Evolutionary conservation across 2,113 vertebrate genomes (phyloP).

Genomic region (Sterna hirundo): DNA sequence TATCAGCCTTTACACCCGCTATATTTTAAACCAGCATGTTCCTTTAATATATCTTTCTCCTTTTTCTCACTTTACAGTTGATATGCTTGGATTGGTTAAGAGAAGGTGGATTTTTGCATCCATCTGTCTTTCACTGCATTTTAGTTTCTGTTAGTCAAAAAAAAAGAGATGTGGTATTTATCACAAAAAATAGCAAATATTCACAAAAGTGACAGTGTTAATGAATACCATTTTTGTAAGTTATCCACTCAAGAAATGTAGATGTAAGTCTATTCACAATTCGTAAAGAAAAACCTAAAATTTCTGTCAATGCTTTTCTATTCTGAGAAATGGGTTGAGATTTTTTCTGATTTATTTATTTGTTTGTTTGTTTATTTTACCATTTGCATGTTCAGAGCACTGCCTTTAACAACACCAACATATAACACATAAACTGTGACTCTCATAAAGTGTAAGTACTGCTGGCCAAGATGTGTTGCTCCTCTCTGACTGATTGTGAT

Average conservation of each 20-base stretch:
- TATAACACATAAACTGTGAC: background rate
- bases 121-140: background rate
- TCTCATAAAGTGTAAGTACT: background rate
- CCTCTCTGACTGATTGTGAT: background rate
- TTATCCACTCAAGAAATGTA: background rate
- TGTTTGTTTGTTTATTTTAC: background rate
- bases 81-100: background rate
- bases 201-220: background rate
- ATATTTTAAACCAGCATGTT: background rate
- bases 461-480: background rate
- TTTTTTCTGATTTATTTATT: background rate
- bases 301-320: background rate
- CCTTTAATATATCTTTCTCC: background rate
- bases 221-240: background rate
- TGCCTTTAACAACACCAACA: background rate
- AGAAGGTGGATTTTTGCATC: background rate
- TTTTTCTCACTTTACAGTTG: background rate
- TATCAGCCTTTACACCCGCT: background rate
- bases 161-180: background rate
- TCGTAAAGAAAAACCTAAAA: background rate
- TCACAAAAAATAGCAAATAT: background rate
- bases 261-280: background rate
- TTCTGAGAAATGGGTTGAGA: background rate
- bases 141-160: background rate
- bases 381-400: background rate